Conservation (phyloP, 2,888 invertebrate genomes). For the Gymnocheta viridis region DNA sequence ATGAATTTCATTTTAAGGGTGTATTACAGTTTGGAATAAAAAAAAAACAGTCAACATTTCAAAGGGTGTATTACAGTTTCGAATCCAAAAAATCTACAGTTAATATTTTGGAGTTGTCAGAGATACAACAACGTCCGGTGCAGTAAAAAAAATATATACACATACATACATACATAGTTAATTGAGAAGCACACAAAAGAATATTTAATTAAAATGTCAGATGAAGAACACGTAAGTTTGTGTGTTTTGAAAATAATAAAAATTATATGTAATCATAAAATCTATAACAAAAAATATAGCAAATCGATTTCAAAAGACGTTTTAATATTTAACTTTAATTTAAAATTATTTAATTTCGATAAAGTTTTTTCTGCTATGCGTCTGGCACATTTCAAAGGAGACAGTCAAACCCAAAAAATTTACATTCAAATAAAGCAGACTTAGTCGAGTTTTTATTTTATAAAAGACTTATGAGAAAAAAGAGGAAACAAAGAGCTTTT, state of each 20-base stretch:
- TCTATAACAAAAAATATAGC: too few species aligned
- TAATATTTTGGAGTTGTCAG: constrained; percentile 1
- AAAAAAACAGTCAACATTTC: constrained; percentile 25
- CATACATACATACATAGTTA: not conserved
- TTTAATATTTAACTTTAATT: too few species aligned
- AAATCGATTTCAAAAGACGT: too few species aligned
- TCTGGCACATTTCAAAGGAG: too few species aligned
- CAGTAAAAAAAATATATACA: not conserved
- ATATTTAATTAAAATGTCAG: constrained; percentile 48
- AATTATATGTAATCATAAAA: too few species aligned
- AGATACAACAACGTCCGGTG: constrained; percentile 36
- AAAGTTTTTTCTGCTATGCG: too few species aligned
- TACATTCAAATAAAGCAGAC: too few species aligned
- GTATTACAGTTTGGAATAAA: not conserved
- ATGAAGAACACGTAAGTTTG: constrained; percentile 58
- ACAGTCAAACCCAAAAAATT: too few species aligned
- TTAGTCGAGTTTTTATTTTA: too few species aligned
- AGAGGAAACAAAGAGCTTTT: too few species aligned
- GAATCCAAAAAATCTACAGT: constrained; percentile 34
- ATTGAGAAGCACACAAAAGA: not conserved
- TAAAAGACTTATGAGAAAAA: too few species aligned
- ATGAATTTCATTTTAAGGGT: constrained; percentile 19
- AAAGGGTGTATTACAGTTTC: not conserved
- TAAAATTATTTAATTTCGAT: too few species aligned
- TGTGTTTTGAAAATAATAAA: not conserved